Evolutionary conservation across 2,113 vertebrate genomes (phyloP).

Genomic region (Irena cyanogastra): DNA sequence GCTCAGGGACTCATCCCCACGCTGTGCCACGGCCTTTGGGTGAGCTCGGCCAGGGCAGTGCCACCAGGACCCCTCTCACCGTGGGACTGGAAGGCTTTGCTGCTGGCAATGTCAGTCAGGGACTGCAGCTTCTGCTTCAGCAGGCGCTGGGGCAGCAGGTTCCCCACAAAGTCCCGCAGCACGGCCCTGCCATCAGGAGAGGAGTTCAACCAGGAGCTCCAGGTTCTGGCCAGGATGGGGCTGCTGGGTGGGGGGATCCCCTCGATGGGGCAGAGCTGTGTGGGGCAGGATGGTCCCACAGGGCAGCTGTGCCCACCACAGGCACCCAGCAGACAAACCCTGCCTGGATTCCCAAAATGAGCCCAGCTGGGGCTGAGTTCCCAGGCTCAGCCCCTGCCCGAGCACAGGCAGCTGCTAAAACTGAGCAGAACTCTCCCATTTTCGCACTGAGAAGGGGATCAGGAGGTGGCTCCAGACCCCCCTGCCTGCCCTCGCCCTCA

Average conservation of each 20-base stretch:
- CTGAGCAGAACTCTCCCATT: neutral
- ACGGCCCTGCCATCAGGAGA: neutral
- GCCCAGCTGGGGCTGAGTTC: neutral
- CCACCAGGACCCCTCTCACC: neutral
- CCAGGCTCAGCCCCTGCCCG: neutral
- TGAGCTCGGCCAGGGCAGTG: neutral
- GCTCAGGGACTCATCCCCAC: fast-evolving
- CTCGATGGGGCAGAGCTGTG: fast-evolving
- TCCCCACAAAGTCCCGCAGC: slow-evolving; percentile 48
- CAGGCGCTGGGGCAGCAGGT: slow-evolving; percentile 44
- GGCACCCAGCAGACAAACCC: neutral
- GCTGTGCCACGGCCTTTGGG: neutral
- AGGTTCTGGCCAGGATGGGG: neutral
- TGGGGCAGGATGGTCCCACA: neutral
- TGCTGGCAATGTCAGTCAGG: slow-evolving; percentile 32
- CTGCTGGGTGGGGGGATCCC: fast-evolving
- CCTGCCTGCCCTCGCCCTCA: fast-evolving
- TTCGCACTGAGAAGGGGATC: neutral
- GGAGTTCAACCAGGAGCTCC: neutral
- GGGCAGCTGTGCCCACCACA: neutral
- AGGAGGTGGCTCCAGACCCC: neutral
- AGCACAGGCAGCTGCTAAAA: neutral
- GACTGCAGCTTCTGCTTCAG: slow-evolving; percentile 63
- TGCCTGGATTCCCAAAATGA: neutral
- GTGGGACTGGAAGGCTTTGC: neutral